These are phyloP conservation scores for Sinocyclocheilus grahami DNA, from an alignment of 2,113 vertebrate genomes.

Conservation along the genomic window DNA sequence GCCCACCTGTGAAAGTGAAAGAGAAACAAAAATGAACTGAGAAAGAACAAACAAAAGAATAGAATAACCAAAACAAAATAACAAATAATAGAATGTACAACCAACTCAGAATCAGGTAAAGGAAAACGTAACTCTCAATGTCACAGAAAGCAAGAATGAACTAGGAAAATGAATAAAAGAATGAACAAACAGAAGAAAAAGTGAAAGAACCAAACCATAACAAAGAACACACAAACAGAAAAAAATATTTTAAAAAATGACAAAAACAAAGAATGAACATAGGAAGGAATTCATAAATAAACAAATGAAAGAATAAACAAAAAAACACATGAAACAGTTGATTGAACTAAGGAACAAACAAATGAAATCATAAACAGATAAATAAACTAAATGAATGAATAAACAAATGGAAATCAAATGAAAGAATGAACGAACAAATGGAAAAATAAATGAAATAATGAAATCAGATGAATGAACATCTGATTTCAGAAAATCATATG, in stretches of 20 bases:
- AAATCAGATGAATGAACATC: no score
- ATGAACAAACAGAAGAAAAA: no score
- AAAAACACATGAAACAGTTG: no score
- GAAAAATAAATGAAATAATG: no score
- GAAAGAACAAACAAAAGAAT: not conserved
- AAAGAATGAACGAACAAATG: not conserved
- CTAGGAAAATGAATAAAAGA: not conserved
- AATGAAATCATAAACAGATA: not conserved
- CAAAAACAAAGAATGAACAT: no score
- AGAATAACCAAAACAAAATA: not conserved
- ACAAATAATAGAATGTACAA: not conserved
- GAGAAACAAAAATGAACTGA: not conserved
- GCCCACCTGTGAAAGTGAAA: slow-evolving; percentile 74
- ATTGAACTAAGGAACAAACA: no score
- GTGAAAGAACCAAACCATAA: no score
- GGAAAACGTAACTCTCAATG: not conserved
- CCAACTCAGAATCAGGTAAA: not conserved
- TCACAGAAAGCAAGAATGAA: not conserved
- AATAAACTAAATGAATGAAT: no score
- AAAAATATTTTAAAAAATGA: not conserved
- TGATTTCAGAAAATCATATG: no score
- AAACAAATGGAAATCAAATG: not conserved
- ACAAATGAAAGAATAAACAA: no score
- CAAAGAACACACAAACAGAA: not conserved
- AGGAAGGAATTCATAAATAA: no score